Evolutionary conservation across 2,113 vertebrate genomes (phyloP), one percentile per base, ranked within the genome.

Genomic region (Hyaena hyaena): DNA sequence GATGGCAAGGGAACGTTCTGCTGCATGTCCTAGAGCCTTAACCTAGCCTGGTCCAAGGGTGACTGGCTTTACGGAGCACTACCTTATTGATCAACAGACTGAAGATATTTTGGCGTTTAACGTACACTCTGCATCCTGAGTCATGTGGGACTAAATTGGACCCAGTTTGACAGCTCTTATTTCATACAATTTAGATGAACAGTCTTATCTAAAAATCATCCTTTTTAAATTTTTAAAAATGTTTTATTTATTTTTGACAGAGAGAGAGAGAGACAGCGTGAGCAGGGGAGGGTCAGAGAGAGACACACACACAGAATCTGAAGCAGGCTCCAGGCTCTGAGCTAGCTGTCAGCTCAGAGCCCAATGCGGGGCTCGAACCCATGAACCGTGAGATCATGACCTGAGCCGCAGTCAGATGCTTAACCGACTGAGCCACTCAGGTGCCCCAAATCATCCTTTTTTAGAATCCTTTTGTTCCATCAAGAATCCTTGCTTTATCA

Each of bases 401-500:
- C 39, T 39, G 39, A 39, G 39, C 39, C 39, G 4, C 39, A 39
- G 39, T 39, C 39, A 39, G 39, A 39, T 39, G 39, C 39, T 39
- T 39, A 39, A 39, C 39, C 39, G 39, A 39, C 39, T 39, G 39
- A 39, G 39, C 39, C 39, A 39, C 39, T 39, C 39, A 39, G 39
- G 39, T 39, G 39, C 39, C 39, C 39, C 39, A 85, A 83, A 53
- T 55, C 11, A 55, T 83, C 5, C 28, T 84, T 48, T 48, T 80
- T 93, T 23, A 63, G 58, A 85, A 63, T 65, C 21, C n/a, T 73
- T 88, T 58, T n/a, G 24, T 33, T 50, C 45, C 48, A 73, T 77
- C 55, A 77, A 63, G 35, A 76, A 84, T 93, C 45, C 17, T 89
- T 73, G 24, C 23, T 82, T 93, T 95, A 89, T 93, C 45, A 39